Base-by-base conservation (phyloP, 2,888 invertebrate genomes). In the Drosophila aldrichi region DNA sequence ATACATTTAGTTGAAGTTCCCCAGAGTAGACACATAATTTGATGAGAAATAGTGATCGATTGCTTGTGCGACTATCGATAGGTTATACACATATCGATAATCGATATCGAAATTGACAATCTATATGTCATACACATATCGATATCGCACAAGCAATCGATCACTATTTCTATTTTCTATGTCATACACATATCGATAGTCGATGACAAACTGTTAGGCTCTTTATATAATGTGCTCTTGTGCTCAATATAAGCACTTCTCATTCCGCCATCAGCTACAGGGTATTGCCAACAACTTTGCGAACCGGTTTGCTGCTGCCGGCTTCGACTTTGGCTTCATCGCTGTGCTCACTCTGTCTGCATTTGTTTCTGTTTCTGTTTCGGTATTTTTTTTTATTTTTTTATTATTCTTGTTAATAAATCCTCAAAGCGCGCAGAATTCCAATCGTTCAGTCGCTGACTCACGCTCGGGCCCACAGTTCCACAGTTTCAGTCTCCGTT, bases 351-450 rank as follows among this genome's bases (percentile, higher is more conserved):
- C 56, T 18, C 46, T 68, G 65, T 70, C 67, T 80, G 64, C 54
- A 58, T 77, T 57, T 72, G 62, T 77, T 70, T 73, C 67, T 55
- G 67, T 77, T 69, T 76, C 67, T 55, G 67, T 77, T 69, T 76
- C 60, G 44, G 62, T 71, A 71, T 70, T 46, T 54, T 64, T 74
- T 88, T 83, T 67, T n/a, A n/a, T 44, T 54, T 64, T 74, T 88
- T 83, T 49, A 85, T 85, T 88, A 89, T 89, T 89, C 86, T 89
- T 89, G 88, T 89, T 89, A 85, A 89, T 86, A 89, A 86, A 89
- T 88, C 88, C 88, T 88, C 88, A 73, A 89, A 89, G 86, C 88
- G 88, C 88, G 79, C 84, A 84, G 84, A 89, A 86, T 88, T 90
- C 90, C 90, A 87, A 87, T 87, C 73, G 70, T 70, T 59, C 59